phyloP scores from a whole-genome alignment of 2,113 vertebrate genomes.

The Sceloporus undulatus region DNA sequence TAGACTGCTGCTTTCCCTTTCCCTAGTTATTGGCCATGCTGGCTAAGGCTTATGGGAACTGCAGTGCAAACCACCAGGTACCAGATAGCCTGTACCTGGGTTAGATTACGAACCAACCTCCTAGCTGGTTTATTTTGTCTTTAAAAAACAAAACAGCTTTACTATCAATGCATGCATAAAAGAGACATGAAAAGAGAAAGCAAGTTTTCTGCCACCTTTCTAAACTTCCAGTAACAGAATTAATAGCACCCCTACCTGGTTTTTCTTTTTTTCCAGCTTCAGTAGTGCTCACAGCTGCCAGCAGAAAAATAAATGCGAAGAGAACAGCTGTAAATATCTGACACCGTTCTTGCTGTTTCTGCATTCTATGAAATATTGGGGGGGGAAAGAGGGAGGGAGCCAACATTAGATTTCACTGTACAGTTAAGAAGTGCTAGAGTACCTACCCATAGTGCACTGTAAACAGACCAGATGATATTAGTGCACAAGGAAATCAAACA shows the following conservation, averaged over 20 bases:
- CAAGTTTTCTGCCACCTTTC: not conserved
- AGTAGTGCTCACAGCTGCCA: conserved; percentile 76
- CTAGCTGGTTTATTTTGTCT: not conserved
- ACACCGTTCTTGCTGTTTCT: conserved; percentile 73
- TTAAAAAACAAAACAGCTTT: not conserved
- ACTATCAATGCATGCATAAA: not conserved
- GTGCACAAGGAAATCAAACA: not conserved
- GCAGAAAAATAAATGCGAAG: conserved; percentile 78
- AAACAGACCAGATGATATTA: not conserved
- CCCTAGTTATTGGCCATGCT: too few species aligned
- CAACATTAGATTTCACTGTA: conserved; percentile 10
- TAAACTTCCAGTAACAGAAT: not conserved
- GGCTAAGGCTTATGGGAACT: too few species aligned
- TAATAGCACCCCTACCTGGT: conserved; percentile 72
- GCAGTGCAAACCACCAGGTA: too few species aligned
- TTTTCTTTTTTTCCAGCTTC: conserved; percentile 85
- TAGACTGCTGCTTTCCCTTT: too few species aligned
- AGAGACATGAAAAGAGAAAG: not conserved
- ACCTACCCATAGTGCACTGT: not conserved
- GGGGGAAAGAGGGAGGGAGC: not conserved
- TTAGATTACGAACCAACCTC: too few species aligned
- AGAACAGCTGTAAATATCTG: conserved; percentile 76
- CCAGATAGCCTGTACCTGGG: too few species aligned
- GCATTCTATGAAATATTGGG: conserved; percentile 74
- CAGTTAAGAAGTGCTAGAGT: not conserved